Percentiles rank a stretch among this genome's conserved stretches.
Conservation (phyloP, 2,888 invertebrate species). For the Myopa testacea region DNA sequence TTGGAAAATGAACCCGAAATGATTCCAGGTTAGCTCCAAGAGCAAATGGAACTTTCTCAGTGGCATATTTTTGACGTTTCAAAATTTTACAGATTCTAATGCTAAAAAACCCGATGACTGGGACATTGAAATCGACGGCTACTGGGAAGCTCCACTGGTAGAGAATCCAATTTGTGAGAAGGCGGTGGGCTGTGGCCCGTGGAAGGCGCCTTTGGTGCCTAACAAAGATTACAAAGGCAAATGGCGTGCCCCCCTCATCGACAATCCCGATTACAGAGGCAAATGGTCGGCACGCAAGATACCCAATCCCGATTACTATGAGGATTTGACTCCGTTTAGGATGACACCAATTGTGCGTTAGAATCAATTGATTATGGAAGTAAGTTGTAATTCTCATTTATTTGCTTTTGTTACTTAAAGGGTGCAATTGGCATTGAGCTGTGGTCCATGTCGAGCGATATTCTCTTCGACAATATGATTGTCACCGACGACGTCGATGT, state of each 20-base stretch:
- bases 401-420: constrained; percentile 68
- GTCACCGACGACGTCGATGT: constrained; percentile 84
- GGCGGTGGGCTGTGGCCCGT: constrained; percentile 90
- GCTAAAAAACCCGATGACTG: constrained; percentile 93
- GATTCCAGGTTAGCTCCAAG: constrained; percentile 70
- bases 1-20: constrained; percentile 90
- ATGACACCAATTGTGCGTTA: constrained; percentile 89
- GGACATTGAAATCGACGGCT: constrained; percentile 99
- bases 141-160: constrained; percentile 95
- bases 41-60: not conserved
- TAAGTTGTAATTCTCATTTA: not conserved
- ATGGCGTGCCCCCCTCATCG: constrained; percentile 90
- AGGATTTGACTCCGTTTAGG: constrained; percentile 88
- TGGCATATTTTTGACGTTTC: not conserved
- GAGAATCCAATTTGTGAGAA: constrained; percentile 87
- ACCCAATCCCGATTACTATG: constrained; percentile 92
- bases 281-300: constrained; percentile 92
- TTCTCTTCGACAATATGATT: constrained; percentile 95
- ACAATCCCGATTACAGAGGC: constrained; percentile 95
- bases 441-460: constrained; percentile 97
- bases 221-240: constrained; percentile 94
- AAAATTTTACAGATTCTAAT: constrained; percentile 75
- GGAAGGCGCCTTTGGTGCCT: constrained; percentile 85
- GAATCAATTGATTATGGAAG: not conserved
- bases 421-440: constrained; percentile 94